These are phyloP conservation scores for Irena cyanogastra DNA, from an alignment of 2,113 vertebrate genomes.

Conservation along the genomic window DNA sequence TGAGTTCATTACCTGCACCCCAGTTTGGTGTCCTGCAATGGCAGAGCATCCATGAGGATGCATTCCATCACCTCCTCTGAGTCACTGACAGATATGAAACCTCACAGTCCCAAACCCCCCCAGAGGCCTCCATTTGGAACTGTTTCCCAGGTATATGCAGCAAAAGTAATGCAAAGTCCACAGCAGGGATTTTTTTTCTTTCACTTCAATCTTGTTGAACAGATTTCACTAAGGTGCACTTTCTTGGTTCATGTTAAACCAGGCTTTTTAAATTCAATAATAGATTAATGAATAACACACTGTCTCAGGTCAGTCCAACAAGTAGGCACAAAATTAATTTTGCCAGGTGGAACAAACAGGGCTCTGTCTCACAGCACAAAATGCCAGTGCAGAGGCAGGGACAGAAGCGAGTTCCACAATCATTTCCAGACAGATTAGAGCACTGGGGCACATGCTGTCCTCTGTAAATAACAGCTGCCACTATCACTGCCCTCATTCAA, in stretches of 20 bases:
- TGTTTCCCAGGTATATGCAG: not conserved
- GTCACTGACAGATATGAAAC: not conserved
- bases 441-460: not conserved
- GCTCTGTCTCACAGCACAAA: not conserved
- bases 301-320: not conserved
- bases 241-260: not conserved
- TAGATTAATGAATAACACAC: not conserved
- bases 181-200: not conserved
- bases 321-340: not conserved
- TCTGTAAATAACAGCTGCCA: not conserved
- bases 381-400: not conserved
- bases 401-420: not conserved
- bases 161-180: not conserved
- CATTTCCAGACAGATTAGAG: not conserved
- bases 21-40: rapidly evolving
- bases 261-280: not conserved
- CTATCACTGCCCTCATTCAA: not conserved
- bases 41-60: rapidly evolving
- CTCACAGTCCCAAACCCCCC: no score
- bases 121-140: not conserved
- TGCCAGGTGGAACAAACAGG: not conserved
- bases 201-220: not conserved
- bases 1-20: not conserved
- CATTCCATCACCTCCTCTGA: not conserved
- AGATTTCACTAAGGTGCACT: not conserved